Evolutionary conservation across 2,888 invertebrate genomes (phyloP), one percentile per base, ranked within the genome.

Genomic region (Scelioninae gen. 1): DNA sequence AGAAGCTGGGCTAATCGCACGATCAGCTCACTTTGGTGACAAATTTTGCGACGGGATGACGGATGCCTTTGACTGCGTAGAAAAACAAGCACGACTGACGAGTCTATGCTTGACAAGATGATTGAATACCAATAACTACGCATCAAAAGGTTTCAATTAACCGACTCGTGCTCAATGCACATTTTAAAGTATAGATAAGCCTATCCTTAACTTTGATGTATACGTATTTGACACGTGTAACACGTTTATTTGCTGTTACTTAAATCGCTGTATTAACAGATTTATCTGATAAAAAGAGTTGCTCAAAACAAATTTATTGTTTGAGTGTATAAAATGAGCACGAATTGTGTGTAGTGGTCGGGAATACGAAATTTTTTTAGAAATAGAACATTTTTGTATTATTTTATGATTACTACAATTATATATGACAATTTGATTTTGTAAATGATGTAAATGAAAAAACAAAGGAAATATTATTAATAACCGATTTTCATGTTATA

Each of bases 1-100:
- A 86, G 85, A 87, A 87, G 87, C 88, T 82, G 81, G 83, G 88
- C 89, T 91, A 91, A 91, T 91, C 91, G 89, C 82, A 78, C 87
- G 85, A 88, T 88, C 89, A 86, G 83, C 87, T 87, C 87, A 88
- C 88, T 82, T 80, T 87, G 87, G 87, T 91, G 91, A 92, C 92
- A 92, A 91, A 92, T n/a, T 90, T 90, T 87, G 85, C 85, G 87
- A 85, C 87, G 90, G 87, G 87, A 89, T 92, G 91, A 92, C 89
- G 87, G 91, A 91, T 88, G 87, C 82, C 86, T 88, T 89, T 88
- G 88, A 88, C 87, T 68, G 65, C 63, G 55, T 29, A 82, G 51
- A 82, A 83, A 78, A 75, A 76, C 80, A 78, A 75, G 72, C 80
- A 74, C 60, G 45, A 38, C 62, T 82, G 74, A 62, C 78, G 82